Evolutionary conservation across 2,888 invertebrate species (phyloP), one percentile per base, ranked within the genome.

Genomic region (Tetranychus piercei): DNA sequence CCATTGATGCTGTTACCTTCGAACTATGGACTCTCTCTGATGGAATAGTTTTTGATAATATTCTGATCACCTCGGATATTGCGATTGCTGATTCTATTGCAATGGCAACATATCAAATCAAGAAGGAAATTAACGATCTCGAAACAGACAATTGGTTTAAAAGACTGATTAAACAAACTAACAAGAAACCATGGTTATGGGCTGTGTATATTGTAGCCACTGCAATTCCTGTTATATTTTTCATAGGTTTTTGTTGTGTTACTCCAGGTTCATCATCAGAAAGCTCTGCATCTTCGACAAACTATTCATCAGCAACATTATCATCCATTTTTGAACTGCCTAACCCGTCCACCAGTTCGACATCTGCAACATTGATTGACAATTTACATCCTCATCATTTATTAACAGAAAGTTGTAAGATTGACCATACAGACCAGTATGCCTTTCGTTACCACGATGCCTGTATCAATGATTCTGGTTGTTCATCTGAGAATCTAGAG

Each of bases 21-120:
- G 99, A 99, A 83, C 85, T 99, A 77, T 99, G 99, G 99, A 94
- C 97, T 6, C 97, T 99, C 94, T 92, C 94, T 0, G 90, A 91
- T 77, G 87, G 88, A 80, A 91, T 99, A 79, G 84, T 94, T 76
- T 99, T 99, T 84, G 99, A 99, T 84, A 97, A 97, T 84, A 86
- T 99, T 74, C 85, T 99, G 77, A 86, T 99, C 76, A 90, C 95
- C 0, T 93, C 96, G 82, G 89, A 91, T 80, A 84, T 87, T 76
- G 84, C 83, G 1, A 86, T 89, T 0, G 93, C 94, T 0, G 86
- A 87, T 44, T 86, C 88, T 74, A 95, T 90, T 88, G 90, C 95
- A 1, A 85, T 86, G 64, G 88, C 88, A 77, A 92, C 92, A 0
- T 99, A 90, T 85, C 87, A 88, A 76, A 84, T 92, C 76, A 96